Evolutionary conservation across 2,888 invertebrate genomes (phyloP).

Genomic region (Alsophila aescularia): DNA sequence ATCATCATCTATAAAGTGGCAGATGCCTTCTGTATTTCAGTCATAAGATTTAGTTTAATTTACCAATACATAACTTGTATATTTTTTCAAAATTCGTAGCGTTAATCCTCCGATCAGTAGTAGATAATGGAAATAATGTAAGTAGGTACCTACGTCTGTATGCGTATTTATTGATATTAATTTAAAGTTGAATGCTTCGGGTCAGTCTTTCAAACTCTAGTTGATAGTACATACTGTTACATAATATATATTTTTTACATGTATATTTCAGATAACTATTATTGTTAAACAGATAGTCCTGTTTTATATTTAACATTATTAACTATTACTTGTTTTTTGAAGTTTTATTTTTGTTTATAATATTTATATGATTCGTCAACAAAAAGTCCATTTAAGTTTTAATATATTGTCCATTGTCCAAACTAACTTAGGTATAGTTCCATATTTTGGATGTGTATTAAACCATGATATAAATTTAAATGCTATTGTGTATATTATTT

Average conservation of each 20-base stretch:
- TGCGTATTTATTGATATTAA: slow-evolving; percentile 34
- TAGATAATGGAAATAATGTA: slow-evolving; percentile 36
- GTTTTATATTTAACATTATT: slow-evolving; percentile 79
- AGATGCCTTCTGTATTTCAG: slow-evolving; percentile 1
- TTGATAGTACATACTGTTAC: slow-evolving; percentile 70
- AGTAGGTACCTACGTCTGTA: slow-evolving; percentile 16
- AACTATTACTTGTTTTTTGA: slow-evolving; percentile 68
- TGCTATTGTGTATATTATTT: slow-evolving; percentile 83
- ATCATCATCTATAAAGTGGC: slow-evolving; percentile 3
- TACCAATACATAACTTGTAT: not conserved
- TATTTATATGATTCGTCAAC: slow-evolving; percentile 55
- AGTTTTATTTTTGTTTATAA: slow-evolving; percentile 61
- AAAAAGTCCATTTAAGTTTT: slow-evolving; percentile 71
- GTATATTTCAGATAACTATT: slow-evolving; percentile 81
- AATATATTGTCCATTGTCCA: slow-evolving; percentile 81
- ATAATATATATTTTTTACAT: slow-evolving; percentile 82
- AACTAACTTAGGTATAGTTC: slow-evolving; percentile 80
- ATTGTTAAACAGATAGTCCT: slow-evolving; percentile 77
- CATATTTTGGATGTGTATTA: slow-evolving; percentile 84
- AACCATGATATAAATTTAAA: slow-evolving; percentile 78
- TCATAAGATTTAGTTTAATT: not conserved
- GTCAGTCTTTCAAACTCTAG: slow-evolving; percentile 63
- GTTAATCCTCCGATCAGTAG: slow-evolving; percentile 20
- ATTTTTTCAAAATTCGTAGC: not conserved
- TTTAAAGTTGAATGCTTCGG: slow-evolving; percentile 46